A percentile compares a stretch with the other conserved stretches of the same genome.
Conservation (phyloP, 2,797 vertebrate genomes). For the Epinephelus malabaricus region DNA sequence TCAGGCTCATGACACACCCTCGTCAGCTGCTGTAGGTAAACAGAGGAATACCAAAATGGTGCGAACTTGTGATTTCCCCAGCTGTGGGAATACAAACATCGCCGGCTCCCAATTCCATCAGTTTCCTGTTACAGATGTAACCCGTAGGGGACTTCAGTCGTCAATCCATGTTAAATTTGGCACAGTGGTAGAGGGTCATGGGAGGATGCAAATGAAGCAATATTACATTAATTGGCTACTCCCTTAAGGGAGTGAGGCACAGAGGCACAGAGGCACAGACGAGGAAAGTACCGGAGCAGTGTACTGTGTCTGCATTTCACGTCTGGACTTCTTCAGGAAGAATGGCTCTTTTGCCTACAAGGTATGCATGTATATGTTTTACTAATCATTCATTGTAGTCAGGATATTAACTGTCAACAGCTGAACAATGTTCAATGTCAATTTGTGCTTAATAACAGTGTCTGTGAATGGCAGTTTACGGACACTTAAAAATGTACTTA, state of each 20-base stretch:
- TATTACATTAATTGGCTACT: not conserved
- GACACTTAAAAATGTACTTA: not conserved
- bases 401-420: not conserved
- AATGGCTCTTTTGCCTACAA: conserved; percentile 38
- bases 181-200: no score
- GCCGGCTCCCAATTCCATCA: no score
- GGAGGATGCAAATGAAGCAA: no score
- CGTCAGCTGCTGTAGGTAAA: no score
- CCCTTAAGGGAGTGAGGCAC: conserved; percentile 29
- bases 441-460: not conserved
- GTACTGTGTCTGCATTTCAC: conserved; percentile 23
- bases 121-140: no score
- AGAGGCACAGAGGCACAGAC: not conserved
- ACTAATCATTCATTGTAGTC: not conserved
- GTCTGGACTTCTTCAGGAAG: conserved; percentile 45
- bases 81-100: no score
- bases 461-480: not conserved
- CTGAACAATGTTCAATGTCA: not conserved
- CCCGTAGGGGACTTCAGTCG: no score
- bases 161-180: no score
- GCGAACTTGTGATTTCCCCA: no score
- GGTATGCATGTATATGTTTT: conserved; percentile 55
- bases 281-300: not conserved
- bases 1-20: no score
- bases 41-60: no score